Base-by-base conservation (phyloP, 53 echinoderm and acorn worm genomes). In the Mesocentrotus franciscanus region DNA sequence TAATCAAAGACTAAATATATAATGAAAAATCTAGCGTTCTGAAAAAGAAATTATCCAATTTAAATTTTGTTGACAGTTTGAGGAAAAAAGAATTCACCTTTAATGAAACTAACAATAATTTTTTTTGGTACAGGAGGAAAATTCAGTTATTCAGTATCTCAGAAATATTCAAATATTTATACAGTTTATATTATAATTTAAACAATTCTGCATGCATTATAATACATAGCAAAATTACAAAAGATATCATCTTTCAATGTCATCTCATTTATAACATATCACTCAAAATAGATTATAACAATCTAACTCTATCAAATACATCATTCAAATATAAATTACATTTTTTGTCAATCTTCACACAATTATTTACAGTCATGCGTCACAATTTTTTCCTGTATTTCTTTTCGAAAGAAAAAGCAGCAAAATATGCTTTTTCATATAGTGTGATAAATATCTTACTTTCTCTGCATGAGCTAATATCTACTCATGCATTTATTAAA, bases 351-450 rank as follows among this genome's bases (percentile, higher is more conserved):
- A 32, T 92, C 34, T 11, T 93, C 93, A 93, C 93, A 81, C 93
- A 93, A 93, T 56, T 93, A 93, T 93, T 57, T 93, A 93, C 93
- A 93, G n/a, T 60, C 93, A 93, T 93, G 93, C 93, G n/a, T 93
- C 36, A 34, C 24, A 61, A 49, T 64, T 64, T 91, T 90, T 85
- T 36, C 22, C 58, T 59, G 58, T 22, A 61, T 66, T 91, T 91
- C 91, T 32, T 66, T 91, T 66, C 39, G 34, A 36, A 90, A 61
- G 61, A 91, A 58, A 85, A 91, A 66, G 66, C 62, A 91, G 91
- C 91, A 91, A 64, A 57, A 87, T 87, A 56, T 26, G 27, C 58
- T 58, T 4, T 58, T 58, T 58, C 58, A 87, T 9, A 87, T 56
- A 87, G 12, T 9, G 13, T 87, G 64, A 66, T 60, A 91, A 91